Conservation (phyloP, 1,140 invertebrate species). For the Drusus annulatus region DNA sequence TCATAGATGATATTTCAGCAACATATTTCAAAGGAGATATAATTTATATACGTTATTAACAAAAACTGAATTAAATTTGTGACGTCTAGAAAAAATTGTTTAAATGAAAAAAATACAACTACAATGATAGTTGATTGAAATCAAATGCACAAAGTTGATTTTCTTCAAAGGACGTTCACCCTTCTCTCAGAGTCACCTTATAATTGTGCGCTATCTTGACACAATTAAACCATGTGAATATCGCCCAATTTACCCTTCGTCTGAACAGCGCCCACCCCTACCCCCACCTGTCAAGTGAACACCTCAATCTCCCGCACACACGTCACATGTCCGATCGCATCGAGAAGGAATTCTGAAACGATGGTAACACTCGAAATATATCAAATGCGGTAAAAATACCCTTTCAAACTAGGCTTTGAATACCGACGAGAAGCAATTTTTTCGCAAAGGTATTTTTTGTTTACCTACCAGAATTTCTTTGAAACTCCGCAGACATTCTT, state of each 20-base stretch:
- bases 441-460: constrained; percentile 15
- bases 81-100: no score
- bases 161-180: no score
- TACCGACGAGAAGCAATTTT: background rate
- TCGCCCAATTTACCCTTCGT: constrained; percentile 4
- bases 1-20: no score
- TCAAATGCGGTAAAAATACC: constrained; percentile 22
- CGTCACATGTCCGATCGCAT: constrained; percentile 31
- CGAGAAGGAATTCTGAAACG: background rate
- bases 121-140: no score
- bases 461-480: constrained; percentile 9
- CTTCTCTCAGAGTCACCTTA: background rate
- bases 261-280: constrained; percentile 15
- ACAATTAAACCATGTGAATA: constrained; percentile 9
- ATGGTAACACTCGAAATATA: constrained; percentile 20
- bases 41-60: no score
- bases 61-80: no score
- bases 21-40: no score
- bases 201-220: constrained; percentile 6
- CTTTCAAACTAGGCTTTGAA: constrained; percentile 23
- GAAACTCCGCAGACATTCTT: constrained; percentile 18
- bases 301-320: constrained; percentile 32
- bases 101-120: no score
- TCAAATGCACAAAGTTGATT: no score
- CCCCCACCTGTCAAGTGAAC: constrained; percentile 30